These are phyloP conservation scores for Luperina nickerlii DNA, from an alignment of 2,888 invertebrate species.

Conservation along the genomic window DNA sequence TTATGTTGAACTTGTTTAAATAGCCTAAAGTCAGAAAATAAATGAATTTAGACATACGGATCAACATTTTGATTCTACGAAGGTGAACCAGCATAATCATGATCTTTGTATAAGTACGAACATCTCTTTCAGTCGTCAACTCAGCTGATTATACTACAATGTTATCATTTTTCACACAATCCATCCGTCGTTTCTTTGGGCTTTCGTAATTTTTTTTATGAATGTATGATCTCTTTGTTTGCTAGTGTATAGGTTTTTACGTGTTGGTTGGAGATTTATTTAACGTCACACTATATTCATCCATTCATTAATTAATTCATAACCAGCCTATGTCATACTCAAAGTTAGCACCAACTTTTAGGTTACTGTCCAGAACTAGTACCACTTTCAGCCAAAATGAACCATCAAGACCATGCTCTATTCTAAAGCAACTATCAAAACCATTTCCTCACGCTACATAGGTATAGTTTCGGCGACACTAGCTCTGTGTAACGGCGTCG, in stretches of 20 bases:
- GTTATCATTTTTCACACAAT: too few relatives aligned
- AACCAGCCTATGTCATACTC: neutral
- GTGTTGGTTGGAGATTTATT: too few relatives aligned
- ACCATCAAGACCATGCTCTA: neutral
- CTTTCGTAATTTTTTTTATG: neutral
- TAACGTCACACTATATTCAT: too few relatives aligned
- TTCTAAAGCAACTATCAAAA: conserved; percentile 71
- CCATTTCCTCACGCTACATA: conserved; percentile 9
- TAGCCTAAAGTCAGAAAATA: too few relatives aligned
- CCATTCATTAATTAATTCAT: too few relatives aligned
- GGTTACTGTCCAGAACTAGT: neutral
- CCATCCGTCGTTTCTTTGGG: neutral
- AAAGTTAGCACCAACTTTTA: neutral
- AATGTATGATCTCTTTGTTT: too few relatives aligned
- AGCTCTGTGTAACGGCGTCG: conserved; percentile 83
- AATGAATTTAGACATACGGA: too few relatives aligned
- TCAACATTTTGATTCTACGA: too few relatives aligned
- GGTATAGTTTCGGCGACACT: conserved; percentile 79
- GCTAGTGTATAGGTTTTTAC: too few relatives aligned
- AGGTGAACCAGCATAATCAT: too few relatives aligned
- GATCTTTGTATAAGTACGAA: too few relatives aligned
- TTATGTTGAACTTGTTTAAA: neutral
- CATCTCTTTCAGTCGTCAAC: neutral
- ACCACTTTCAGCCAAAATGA: neutral
- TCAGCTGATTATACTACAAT: neutral